A percentile compares a stretch with the other conserved stretches of the same genome.
These are phyloP conservation scores for Gallirallus australis DNA, from an alignment of 2,797 vertebrate genomes.

Conservation along the genomic window DNA sequence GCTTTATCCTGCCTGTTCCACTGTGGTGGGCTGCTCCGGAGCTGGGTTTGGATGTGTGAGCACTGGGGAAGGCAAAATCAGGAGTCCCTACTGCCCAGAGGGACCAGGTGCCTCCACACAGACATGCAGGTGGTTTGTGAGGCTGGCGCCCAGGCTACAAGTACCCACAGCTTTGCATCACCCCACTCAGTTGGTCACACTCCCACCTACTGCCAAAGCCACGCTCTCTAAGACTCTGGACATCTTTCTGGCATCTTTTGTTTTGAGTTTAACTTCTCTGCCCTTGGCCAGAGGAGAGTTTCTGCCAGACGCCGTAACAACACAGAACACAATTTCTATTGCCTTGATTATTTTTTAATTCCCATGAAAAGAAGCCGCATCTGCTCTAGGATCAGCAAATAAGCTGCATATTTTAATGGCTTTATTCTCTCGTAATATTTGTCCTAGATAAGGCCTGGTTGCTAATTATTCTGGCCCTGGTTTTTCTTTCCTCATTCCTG, in stretches of 20 bases:
- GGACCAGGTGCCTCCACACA: neutral
- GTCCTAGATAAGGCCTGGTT: neutral
- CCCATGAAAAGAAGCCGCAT: neutral
- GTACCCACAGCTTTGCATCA: accelerated
- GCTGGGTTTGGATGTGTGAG: neutral
- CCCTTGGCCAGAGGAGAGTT: neutral
- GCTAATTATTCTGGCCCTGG: slow-evolving; percentile 21
- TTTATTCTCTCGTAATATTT: neutral
- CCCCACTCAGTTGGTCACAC: accelerated
- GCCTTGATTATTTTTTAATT: slow-evolving; percentile 7
- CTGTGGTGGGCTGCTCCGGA: neutral
- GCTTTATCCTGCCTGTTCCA: neutral
- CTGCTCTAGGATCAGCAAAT: neutral
- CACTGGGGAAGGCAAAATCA: neutral
- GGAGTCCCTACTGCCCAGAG: accelerated
- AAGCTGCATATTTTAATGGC: neutral
- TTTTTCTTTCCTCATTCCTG: neutral
- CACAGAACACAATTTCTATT: neutral
- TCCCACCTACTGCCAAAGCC: neutral
- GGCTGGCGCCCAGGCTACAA: accelerated
- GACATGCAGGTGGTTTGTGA: neutral
- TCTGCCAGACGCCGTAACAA: neutral
- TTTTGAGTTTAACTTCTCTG: neutral
- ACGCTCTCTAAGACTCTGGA: neutral
- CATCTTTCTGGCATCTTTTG: neutral